These are phyloP conservation scores for Drosophila emarginata DNA, from an alignment of 2,888 invertebrate species.

Conservation along the genomic window DNA sequence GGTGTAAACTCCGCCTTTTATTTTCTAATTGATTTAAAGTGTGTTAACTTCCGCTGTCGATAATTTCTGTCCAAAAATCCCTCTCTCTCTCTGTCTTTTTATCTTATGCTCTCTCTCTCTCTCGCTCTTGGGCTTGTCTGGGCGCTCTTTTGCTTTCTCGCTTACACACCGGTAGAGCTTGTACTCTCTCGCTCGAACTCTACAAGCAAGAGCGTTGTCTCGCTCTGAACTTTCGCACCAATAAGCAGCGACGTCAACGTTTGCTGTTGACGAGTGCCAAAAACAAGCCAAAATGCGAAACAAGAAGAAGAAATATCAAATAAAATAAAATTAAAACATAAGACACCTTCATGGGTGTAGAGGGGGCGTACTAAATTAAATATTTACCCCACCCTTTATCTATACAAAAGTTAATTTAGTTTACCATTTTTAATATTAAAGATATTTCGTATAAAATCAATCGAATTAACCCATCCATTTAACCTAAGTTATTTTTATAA, in stretches of 20 bases:
- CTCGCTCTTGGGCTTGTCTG: background rate
- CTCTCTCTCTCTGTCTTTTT: conserved; percentile 5
- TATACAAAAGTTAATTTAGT: background rate
- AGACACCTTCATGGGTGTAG: background rate
- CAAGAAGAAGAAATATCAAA: background rate
- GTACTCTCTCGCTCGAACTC: conserved; percentile 12
- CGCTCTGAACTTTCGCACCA: conserved; percentile 73
- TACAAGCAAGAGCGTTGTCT: conserved; percentile 57
- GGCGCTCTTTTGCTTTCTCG: background rate
- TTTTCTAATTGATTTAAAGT: conserved; percentile 80
- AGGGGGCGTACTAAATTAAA: background rate
- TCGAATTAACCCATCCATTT: too few relatives aligned
- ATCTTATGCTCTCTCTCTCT: conserved; percentile 7
- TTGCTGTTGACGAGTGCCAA: conserved; percentile 58
- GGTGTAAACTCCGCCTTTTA: conserved; percentile 80
- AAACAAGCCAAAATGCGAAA: conserved; percentile 8
- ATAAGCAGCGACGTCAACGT: conserved; percentile 62
- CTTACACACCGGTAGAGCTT: background rate
- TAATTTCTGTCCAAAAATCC: conserved; percentile 71
- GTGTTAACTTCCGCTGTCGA: conserved; percentile 80
- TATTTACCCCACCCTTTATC: background rate
- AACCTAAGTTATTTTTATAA: too few relatives aligned
- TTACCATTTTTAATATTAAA: too few relatives aligned
- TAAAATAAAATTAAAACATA: background rate
- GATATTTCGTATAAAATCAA: too few relatives aligned